Conservation (phyloP, 1,140 invertebrate species). For the Drosophila saltans region DNA sequence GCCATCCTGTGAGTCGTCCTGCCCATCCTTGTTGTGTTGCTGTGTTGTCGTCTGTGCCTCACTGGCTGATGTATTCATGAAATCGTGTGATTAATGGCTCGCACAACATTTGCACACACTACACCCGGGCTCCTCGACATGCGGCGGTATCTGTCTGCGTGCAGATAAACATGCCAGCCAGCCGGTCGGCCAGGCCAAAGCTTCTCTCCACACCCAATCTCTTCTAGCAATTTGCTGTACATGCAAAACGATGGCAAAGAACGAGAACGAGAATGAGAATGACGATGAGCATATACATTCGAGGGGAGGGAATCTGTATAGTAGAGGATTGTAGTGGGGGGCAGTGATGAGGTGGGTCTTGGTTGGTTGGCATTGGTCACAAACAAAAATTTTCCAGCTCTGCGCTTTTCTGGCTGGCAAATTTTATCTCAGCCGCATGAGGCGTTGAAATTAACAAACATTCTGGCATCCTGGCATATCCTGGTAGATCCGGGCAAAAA, state of each 20-base stretch:
- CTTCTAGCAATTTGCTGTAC: conserved; percentile 57
- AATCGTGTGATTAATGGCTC: conserved; percentile 83
- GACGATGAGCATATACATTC: neutral
- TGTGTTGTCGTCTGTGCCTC: conserved; percentile 63
- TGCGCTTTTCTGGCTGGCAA: conserved; percentile 62
- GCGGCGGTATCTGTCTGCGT: conserved; percentile 76
- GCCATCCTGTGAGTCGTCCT: conserved; percentile 7
- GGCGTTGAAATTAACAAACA: conserved; percentile 81
- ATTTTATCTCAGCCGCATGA: conserved; percentile 74
- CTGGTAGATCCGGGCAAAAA: neutral
- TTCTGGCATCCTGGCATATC: conserved; percentile 37
- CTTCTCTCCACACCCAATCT: conserved; percentile 32
- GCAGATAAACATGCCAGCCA: conserved; percentile 74
- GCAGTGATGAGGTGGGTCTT: no score
- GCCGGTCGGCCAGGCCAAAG: neutral
- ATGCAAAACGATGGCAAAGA: conserved; percentile 63
- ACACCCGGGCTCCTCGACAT: conserved; percentile 56
- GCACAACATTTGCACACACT: conserved; percentile 82
- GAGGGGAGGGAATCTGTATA: neutral
- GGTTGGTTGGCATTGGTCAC: conserved; percentile 56
- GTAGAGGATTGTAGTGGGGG: neutral
- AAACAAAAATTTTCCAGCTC: conserved; percentile 69
- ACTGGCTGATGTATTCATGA: conserved; percentile 83
- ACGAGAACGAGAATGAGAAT: conserved; percentile 25
- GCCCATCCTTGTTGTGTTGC: conserved; percentile 22